Percentiles rank a stretch among this genome's conserved stretches.
phyloP scores from a whole-genome alignment of 2,797 vertebrate species.

The Myripristis murdjan region DNA sequence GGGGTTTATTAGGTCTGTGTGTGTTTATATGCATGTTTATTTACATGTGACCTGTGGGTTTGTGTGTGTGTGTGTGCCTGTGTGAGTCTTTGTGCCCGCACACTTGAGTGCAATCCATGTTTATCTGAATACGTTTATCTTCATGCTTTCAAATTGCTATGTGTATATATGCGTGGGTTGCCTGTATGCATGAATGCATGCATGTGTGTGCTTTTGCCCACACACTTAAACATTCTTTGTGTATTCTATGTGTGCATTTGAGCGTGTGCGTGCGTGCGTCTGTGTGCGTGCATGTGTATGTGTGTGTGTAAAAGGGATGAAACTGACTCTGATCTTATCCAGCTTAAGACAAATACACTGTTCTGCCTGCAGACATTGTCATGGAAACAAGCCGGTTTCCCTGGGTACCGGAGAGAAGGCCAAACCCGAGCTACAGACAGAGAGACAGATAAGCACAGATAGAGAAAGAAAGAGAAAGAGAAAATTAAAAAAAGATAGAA shows the following conservation, averaged over 20 bases:
- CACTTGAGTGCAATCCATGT: slow-evolving; percentile 14
- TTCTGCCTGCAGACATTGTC: slow-evolving; percentile 83
- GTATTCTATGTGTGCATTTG: too few relatives aligned
- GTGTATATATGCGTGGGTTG: slow-evolving; percentile 10
- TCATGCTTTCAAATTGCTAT: slow-evolving; percentile 1
- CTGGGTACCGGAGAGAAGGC: slow-evolving; percentile 79
- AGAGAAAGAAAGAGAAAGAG: slow-evolving; percentile 64
- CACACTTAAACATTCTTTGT: not conserved
- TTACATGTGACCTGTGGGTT: not conserved
- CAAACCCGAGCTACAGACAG: slow-evolving; percentile 64
- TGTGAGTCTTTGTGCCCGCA: not conserved
- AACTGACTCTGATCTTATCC: slow-evolving; percentile 83
- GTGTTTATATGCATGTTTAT: slow-evolving; percentile 8
- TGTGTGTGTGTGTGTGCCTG: not conserved
- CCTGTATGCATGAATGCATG: slow-evolving; percentile 22
- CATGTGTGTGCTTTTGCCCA: slow-evolving; percentile 22
- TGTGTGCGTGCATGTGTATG: slow-evolving; percentile 25
- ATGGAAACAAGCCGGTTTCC: slow-evolving; percentile 85
- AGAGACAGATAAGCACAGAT: slow-evolving; percentile 60
- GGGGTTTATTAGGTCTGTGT: slow-evolving; percentile 53
- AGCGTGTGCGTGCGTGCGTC: slow-evolving; percentile 48
- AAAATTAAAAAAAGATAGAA: slow-evolving; percentile 55
- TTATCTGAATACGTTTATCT: slow-evolving; percentile 26
- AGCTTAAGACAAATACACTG: slow-evolving; percentile 83
- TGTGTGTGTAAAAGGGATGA: slow-evolving; percentile 74